phyloP scores from a whole-genome alignment of 2,113 vertebrate species.

The Silurus asotus region DNA sequence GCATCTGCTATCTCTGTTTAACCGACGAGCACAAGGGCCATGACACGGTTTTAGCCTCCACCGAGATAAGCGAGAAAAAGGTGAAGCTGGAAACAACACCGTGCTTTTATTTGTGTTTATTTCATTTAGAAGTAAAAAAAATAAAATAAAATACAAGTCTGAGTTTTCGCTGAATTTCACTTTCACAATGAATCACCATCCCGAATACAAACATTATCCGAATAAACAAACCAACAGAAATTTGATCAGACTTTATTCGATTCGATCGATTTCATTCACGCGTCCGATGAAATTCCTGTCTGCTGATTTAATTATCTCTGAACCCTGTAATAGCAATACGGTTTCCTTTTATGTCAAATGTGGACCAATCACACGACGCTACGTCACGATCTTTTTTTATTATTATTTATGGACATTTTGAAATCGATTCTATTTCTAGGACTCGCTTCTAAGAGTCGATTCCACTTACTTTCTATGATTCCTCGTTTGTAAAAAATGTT shows the following conservation, averaged over 20 bases:
- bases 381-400: too few species aligned
- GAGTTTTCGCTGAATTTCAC: not conserved
- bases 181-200: not conserved
- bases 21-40: conserved; percentile 74
- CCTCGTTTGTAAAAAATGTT: not conserved
- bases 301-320: not conserved
- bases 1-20: conserved; percentile 76
- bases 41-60: conserved; percentile 68
- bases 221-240: not conserved
- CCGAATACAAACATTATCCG: not conserved
- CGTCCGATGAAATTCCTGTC: not conserved
- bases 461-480: not conserved
- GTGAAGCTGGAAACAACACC: conserved; percentile 46
- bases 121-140: too few species aligned
- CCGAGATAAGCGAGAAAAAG: conserved; percentile 66
- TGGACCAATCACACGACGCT: not conserved
- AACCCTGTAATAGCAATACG: too few species aligned
- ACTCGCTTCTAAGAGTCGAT: not conserved
- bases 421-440: not conserved
- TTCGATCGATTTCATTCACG: too few species aligned
- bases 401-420: not conserved
- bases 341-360: too few species aligned
- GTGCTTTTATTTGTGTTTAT: not conserved
- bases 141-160: not conserved
- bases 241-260: not conserved